phyloP scores from a whole-genome alignment of 2,888 invertebrate genomes.

The Notodonta dromedarius region DNA sequence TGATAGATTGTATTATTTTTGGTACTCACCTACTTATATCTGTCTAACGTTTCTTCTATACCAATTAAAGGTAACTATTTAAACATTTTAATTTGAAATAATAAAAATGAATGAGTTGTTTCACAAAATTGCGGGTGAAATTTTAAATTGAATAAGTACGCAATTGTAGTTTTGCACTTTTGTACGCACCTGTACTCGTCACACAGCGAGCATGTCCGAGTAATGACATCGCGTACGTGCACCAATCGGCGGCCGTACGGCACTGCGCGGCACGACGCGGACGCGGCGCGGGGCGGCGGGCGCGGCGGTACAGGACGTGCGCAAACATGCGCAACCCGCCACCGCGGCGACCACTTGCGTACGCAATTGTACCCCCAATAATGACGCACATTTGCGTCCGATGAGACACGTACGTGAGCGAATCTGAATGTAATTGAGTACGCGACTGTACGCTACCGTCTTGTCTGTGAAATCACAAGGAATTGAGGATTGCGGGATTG shows the following conservation, averaged over 20 bases:
- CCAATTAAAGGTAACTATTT: too few species aligned
- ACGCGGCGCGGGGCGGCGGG: constrained; percentile 11
- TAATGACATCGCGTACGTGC: constrained; percentile 76
- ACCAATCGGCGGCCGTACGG: constrained; percentile 57
- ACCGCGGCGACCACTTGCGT: constrained; percentile 35
- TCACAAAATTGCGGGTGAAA: too few species aligned
- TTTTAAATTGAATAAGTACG: too few species aligned
- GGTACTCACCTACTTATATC: too few species aligned
- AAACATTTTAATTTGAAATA: too few species aligned
- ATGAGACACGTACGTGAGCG: constrained; percentile 60
- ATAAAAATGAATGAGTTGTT: too few species aligned
- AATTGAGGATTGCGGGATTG: constrained; percentile 24
- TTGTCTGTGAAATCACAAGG: constrained; percentile 31
- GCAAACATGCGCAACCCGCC: constrained; percentile 55
- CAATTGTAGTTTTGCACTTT: constrained; percentile 25
- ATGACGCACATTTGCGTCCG: constrained; percentile 45
- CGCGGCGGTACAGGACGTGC: constrained; percentile 42
- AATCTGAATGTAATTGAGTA: constrained; percentile 54
- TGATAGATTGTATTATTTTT: too few species aligned
- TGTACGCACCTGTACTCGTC: constrained; percentile 45
- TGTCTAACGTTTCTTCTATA: too few species aligned
- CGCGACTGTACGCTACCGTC: constrained; percentile 55
- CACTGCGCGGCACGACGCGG: constrained; percentile 47
- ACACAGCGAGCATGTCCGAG: constrained; percentile 51
- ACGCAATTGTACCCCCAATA: constrained; percentile 49